These are phyloP conservation scores for Peribatodes rhomboidaria DNA, from an alignment of 2,888 invertebrate species.

Conservation along the genomic window DNA sequence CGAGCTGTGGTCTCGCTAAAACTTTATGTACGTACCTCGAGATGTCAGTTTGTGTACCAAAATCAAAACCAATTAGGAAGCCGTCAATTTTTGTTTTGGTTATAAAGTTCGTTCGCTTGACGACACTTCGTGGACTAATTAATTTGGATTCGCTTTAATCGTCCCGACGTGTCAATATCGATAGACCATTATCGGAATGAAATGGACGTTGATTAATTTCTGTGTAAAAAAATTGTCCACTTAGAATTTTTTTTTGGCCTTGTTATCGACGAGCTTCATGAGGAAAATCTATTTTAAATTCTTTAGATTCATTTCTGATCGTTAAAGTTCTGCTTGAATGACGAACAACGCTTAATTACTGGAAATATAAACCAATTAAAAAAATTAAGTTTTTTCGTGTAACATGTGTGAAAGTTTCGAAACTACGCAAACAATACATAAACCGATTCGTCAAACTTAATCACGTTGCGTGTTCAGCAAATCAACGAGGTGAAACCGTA, in stretches of 20 bases:
- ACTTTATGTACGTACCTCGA: not conserved
- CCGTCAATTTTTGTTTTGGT: constrained; percentile 34
- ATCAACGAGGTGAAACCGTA: constrained; percentile 48
- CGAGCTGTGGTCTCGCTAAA: not conserved
- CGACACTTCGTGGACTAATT: constrained; percentile 68
- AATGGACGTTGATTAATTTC: constrained; percentile 49
- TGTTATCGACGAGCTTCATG: constrained; percentile 44
- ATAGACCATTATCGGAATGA: constrained; percentile 51
- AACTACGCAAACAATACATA: constrained; percentile 41
- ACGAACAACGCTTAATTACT: constrained; percentile 16
- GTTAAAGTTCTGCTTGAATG: constrained; percentile 9
- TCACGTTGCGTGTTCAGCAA: constrained; percentile 45
- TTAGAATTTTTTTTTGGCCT: constrained; percentile 48
- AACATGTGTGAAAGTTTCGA: constrained; percentile 37
- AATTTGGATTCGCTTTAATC: constrained; percentile 65
- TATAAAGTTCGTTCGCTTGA: constrained; percentile 66
- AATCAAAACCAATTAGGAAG: not conserved
- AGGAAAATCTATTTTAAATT: constrained; percentile 28
- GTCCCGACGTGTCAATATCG: constrained; percentile 49
- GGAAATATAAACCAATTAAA: constrained; percentile 13
- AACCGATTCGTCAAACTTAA: constrained; percentile 48
- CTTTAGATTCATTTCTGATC: constrained; percentile 9
- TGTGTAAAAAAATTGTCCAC: constrained; percentile 51
- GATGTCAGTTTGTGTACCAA: not conserved
- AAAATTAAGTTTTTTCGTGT: constrained; percentile 6